phyloP scores from a whole-genome alignment of 2,888 invertebrate genomes.

The Xestia ashworthii region DNA sequence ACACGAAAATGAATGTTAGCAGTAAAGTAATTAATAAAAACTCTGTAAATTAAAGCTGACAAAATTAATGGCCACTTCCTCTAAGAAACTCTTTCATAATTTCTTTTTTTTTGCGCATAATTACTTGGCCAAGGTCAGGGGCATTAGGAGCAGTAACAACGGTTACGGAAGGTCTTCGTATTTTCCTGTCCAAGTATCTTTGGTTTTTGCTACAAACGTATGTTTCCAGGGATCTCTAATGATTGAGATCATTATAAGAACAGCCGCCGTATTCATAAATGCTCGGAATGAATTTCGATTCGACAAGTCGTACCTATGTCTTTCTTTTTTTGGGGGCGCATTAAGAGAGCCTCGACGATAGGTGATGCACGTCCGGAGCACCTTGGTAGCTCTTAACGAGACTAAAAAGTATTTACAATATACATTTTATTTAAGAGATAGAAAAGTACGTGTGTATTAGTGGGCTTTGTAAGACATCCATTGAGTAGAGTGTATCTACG shows the following conservation, averaged over 20 bases:
- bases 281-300: no score
- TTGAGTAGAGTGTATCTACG: neutral
- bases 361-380: neutral
- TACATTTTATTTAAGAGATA: neutral
- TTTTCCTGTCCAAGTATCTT: conserved; percentile 36
- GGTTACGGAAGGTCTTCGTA: conserved; percentile 2
- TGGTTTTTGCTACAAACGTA: conserved; percentile 40
- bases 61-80: conserved; percentile 55
- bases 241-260: conserved; percentile 42
- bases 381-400: neutral
- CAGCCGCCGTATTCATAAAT: no score
- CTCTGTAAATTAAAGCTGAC: conserved; percentile 55
- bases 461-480: neutral
- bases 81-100: conserved; percentile 48
- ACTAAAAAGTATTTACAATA: neutral
- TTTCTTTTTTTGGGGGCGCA: no score
- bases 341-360: conserved; percentile 1
- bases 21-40: conserved; percentile 57
- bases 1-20: conserved; percentile 52
- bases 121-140: conserved; percentile 48
- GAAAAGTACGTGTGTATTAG: neutral
- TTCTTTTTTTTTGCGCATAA: conserved; percentile 46
- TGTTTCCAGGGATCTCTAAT: conserved; percentile 36
- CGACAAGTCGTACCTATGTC: no score
- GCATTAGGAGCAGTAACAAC: conserved; percentile 20